Evolutionary conservation across 1,140 invertebrate genomes (phyloP), one percentile per base, ranked within the genome.

Genomic region (Pseudomyrmex sp.): DNA sequence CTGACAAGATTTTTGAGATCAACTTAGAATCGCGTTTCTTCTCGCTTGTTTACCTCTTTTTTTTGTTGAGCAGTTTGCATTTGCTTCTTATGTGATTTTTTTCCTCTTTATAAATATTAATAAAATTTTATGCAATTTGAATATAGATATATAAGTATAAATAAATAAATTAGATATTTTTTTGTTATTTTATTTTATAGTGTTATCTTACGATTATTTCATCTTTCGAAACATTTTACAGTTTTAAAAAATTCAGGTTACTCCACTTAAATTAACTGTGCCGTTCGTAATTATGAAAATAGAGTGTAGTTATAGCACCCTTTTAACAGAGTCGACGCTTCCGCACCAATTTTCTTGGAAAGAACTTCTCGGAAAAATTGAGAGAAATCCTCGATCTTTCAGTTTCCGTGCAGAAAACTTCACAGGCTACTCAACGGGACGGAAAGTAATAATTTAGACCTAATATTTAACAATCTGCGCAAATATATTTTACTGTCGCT

Each of bases 391-490:
- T 70, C 65, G 76, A 79, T 79, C 65, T 79, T 70, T 44, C 76
- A 79, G 44, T 13, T 20, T 69, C 35, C 76, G 18, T 58, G 76
- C 76, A 61, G 76, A 59, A 80, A 80, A 80, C 66, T 80, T 80
- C 56, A 80, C 66, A 44, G 54, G 54, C 76, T 59, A 80, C 44
- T 72, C 76, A 80, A 80, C 76, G 76, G 66, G 76, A 80, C 54
- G 66, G 76, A 80, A 80, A 80, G 76, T 80, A 80, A 66, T 80
- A 80, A 80, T 80, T 80, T 80, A 72, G 76, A 80, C 66, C 76
- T 80, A 80, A 80, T 80, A 80, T 80, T 80, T 80, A 80, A 80
- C 76, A 80, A 80, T 80, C 66, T 80, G 54, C 76, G 76, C 76
- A 80, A 80, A 80, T 72, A 70, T 72, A 72, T 80, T 80, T 80